Conservation (phyloP, 1,140 invertebrate species). For the Penaeus japonicus region DNA sequence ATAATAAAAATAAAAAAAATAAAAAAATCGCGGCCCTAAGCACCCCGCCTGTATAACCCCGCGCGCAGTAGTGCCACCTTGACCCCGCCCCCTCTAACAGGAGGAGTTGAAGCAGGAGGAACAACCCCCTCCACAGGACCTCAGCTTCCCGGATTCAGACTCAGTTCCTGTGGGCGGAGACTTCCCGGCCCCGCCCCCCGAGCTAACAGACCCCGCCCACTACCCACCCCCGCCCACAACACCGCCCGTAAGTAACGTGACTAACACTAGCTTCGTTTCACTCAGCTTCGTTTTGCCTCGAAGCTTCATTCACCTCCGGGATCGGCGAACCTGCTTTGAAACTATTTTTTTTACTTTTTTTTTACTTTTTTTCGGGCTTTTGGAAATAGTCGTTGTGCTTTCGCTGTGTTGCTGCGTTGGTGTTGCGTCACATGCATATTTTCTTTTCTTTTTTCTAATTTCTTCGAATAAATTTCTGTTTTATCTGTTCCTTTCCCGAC, state of each 20-base stretch:
- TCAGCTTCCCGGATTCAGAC: conserved; percentile 17
- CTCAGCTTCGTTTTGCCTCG: too few species aligned
- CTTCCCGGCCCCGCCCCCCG: conserved; percentile 50
- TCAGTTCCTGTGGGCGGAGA: conserved; percentile 37
- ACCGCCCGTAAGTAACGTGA: conserved; percentile 37
- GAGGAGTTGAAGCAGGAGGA: conserved; percentile 15
- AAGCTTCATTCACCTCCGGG: not conserved
- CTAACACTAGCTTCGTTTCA: too few species aligned
- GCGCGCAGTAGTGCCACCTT: not conserved
- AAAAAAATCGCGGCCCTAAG: too few species aligned
- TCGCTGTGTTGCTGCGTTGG: not conserved
- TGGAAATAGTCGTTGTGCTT: too few species aligned
- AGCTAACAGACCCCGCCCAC: conserved; percentile 44
- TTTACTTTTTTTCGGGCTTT: not conserved
- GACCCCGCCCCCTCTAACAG: conserved; percentile 28
- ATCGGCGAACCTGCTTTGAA: not conserved
- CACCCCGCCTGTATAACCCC: too few species aligned
- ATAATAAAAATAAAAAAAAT: too few species aligned
- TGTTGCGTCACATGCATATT: not conserved
- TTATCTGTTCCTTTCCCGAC: too few species aligned
- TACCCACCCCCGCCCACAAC: conserved; percentile 41
- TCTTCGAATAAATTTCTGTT: not conserved
- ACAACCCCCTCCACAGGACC: not conserved
- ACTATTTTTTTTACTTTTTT: not conserved
- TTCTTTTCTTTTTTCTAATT: not conserved